Conservation (phyloP, 2,113 vertebrate species). For the Athene noctua region DNA sequence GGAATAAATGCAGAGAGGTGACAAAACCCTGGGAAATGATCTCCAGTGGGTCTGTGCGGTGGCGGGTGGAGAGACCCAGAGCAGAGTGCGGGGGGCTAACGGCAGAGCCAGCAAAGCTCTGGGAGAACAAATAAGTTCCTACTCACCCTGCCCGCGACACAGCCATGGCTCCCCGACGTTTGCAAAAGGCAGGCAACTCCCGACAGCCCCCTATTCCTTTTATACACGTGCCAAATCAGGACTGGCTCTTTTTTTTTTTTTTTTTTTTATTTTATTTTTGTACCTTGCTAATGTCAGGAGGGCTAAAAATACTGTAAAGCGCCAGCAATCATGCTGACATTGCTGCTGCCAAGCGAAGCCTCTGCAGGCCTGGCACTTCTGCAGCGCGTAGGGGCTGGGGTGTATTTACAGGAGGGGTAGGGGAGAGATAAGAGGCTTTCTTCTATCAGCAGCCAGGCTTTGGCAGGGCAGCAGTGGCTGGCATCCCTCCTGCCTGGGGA, state of each 20-base stretch:
- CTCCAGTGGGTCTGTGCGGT: not conserved
- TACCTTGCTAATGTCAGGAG: not conserved
- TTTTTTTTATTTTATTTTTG: too few relatives aligned
- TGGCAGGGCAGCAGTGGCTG: not conserved
- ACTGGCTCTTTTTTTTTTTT: not conserved
- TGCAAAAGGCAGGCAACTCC: not conserved
- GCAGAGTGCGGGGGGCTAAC: fast-evolving
- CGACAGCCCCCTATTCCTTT: not conserved
- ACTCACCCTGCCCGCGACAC: not conserved
- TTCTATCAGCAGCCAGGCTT: not conserved
- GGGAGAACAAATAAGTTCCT: not conserved
- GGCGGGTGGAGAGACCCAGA: not conserved
- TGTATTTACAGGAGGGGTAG: not conserved
- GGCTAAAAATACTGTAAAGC: slow-evolving; percentile 35
- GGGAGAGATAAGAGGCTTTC: not conserved
- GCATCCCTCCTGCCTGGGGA: not conserved
- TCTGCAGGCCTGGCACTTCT: not conserved
- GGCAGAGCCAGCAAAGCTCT: not conserved
- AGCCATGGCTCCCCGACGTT: not conserved
- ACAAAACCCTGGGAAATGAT: not conserved
- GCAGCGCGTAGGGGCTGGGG: not conserved
- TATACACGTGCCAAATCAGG: not conserved
- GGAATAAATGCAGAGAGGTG: not conserved
- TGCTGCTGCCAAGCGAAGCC: not conserved
- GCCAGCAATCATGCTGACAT: fast-evolving